phyloP scores from a whole-genome alignment of 2,797 vertebrate genomes.

The Semotilus atromaculatus region DNA sequence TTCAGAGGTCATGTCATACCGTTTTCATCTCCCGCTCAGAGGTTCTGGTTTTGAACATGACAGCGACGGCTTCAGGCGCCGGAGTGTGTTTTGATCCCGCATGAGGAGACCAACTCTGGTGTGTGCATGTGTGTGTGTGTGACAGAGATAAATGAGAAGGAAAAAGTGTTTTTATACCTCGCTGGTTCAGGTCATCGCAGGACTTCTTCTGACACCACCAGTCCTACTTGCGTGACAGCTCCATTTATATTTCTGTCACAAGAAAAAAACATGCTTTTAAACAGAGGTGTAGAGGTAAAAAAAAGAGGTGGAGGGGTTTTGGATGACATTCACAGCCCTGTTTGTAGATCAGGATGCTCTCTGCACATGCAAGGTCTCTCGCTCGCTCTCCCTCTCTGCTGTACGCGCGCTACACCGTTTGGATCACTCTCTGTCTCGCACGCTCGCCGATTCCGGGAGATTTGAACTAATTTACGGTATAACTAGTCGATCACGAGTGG shows the following conservation, averaged over 20 bases:
- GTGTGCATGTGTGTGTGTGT: background rate
- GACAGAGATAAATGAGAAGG: slow-evolving; percentile 14
- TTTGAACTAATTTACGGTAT: too few relatives aligned
- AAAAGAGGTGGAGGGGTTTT: too few relatives aligned
- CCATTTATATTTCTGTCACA: background rate
- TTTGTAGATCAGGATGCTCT: too few relatives aligned
- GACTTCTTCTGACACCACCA: background rate
- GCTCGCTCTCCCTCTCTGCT: too few relatives aligned
- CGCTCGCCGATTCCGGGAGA: too few relatives aligned
- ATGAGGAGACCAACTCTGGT: background rate
- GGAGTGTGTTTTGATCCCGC: slow-evolving; percentile 5
- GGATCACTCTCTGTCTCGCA: too few relatives aligned
- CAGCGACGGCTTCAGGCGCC: background rate
- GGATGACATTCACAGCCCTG: too few relatives aligned
- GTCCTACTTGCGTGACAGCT: background rate
- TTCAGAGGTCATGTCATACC: background rate
- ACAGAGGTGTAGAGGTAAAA: too few relatives aligned
- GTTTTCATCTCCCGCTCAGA: background rate
- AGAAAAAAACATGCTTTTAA: too few relatives aligned
- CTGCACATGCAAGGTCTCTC: too few relatives aligned
- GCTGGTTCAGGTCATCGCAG: background rate
- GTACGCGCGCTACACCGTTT: too few relatives aligned
- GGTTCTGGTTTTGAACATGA: background rate
- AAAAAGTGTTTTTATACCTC: background rate
- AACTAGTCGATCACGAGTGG: too few relatives aligned